These are phyloP conservation scores for Plagodis pulveraria DNA, from an alignment of 2,888 invertebrate genomes.

Conservation along the genomic window DNA sequence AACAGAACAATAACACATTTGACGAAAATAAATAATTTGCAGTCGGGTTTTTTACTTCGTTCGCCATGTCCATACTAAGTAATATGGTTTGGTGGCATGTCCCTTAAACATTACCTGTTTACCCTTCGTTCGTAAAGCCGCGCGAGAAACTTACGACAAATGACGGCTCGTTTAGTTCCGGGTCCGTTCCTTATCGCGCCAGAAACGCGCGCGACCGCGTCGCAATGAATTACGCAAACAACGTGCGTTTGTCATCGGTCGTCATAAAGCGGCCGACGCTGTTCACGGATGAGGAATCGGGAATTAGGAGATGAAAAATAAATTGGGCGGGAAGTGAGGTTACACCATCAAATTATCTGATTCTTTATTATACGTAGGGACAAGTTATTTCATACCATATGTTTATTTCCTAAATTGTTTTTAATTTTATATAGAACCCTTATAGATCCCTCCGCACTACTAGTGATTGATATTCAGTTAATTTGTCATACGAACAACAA, in stretches of 20 bases:
- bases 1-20: no score
- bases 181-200: constrained; percentile 51
- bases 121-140: constrained; percentile 28
- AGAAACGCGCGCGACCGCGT: constrained; percentile 59
- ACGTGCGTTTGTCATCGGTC: constrained; percentile 62
- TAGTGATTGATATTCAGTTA: no score
- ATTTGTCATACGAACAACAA: no score
- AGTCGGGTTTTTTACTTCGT: no score
- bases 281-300: constrained; percentile 30
- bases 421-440: no score
- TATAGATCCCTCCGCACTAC: no score
- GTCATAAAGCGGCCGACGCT: constrained; percentile 50
- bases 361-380: no score
- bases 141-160: constrained; percentile 31
- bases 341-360: no score
- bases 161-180: constrained; percentile 28
- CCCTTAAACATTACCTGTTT: constrained; percentile 18
- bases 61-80: not conserved
- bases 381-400: no score
- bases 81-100: constrained; percentile 9
- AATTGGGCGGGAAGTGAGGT: constrained; percentile 1
- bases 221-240: constrained; percentile 60
- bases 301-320: constrained; percentile 16
- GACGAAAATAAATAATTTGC: no score
- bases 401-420: no score